Evolutionary conservation across 2,888 invertebrate genomes (phyloP).

Genomic region (Drosophila austrosaltans): DNA sequence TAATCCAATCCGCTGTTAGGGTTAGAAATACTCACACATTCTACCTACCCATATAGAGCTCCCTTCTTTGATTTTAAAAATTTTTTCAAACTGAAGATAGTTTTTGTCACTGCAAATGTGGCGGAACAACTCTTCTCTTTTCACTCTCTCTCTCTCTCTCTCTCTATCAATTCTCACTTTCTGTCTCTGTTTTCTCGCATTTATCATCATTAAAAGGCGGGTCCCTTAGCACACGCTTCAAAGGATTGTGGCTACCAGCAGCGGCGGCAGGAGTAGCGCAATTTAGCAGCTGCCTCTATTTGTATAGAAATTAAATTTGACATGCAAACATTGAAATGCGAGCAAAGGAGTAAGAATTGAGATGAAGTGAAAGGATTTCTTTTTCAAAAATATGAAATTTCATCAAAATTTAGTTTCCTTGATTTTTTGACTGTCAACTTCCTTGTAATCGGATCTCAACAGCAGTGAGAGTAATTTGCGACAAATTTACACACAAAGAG

Average conservation of each 20-base stretch:
- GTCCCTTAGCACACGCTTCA: slow-evolving; percentile 41
- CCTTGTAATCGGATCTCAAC: slow-evolving; percentile 51
- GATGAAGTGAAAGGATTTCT: slow-evolving; percentile 61
- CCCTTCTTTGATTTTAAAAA: slow-evolving; percentile 35
- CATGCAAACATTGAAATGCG: slow-evolving; percentile 69
- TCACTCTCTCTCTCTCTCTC: slow-evolving; percentile 23
- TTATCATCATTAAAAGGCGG: slow-evolving; percentile 78
- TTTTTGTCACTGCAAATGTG: slow-evolving; percentile 70
- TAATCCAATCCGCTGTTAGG: slow-evolving; percentile 72
- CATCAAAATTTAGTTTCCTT: slow-evolving; percentile 35
- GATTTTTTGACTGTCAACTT: slow-evolving; percentile 34
- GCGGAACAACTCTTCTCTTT: slow-evolving; percentile 64
- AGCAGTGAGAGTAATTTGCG: slow-evolving; percentile 76
- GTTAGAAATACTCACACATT: slow-evolving; percentile 41
- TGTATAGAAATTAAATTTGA: slow-evolving; percentile 78
- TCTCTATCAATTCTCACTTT: slow-evolving; percentile 21
- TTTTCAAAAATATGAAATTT: slow-evolving; percentile 28
- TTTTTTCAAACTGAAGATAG: slow-evolving; percentile 27
- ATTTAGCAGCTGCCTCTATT: slow-evolving; percentile 56
- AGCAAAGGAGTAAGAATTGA: slow-evolving; percentile 16
- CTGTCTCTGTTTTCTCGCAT: slow-evolving; percentile 49
- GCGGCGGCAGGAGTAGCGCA: slow-evolving; percentile 32
- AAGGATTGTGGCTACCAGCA: slow-evolving; percentile 72
- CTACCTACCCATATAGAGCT: background rate
- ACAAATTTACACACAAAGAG: slow-evolving; percentile 66